phyloP scores from a whole-genome alignment of 1,140 invertebrate genomes.

The Euura saliciscinereae region DNA sequence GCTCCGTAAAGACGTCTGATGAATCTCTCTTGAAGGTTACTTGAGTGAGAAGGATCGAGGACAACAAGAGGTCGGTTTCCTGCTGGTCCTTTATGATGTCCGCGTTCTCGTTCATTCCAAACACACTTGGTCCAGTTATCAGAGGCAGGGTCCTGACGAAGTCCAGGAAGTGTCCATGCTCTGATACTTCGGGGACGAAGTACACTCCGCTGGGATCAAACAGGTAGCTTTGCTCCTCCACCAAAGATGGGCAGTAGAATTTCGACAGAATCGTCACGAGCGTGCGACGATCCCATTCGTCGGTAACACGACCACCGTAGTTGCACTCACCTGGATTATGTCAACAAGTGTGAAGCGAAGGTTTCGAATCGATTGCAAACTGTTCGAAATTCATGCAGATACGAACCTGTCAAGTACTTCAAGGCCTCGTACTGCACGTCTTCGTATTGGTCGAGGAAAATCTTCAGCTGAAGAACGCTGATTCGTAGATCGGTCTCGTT shows the following conservation, averaged over 20 bases:
- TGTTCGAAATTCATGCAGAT: constrained; percentile 5
- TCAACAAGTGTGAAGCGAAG: too few species aligned
- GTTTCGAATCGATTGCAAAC: neutral
- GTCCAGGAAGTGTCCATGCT: constrained; percentile 77
- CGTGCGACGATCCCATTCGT: constrained; percentile 92
- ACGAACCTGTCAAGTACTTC: constrained; percentile 76
- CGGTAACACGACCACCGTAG: constrained; percentile 94
- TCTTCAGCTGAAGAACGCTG: constrained; percentile 83
- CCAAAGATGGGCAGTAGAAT: constrained; percentile 73
- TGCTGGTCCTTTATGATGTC: constrained; percentile 92
- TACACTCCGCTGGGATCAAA: constrained; percentile 74
- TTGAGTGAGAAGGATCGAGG: constrained; percentile 84
- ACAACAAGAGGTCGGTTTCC: constrained; percentile 80
- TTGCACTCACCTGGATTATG: constrained; percentile 82
- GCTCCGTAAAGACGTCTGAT: constrained; percentile 15
- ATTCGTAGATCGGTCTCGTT: constrained; percentile 95
- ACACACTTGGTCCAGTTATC: constrained; percentile 80
- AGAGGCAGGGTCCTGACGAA: constrained; percentile 81
- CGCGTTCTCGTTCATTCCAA: constrained; percentile 92
- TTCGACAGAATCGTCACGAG: constrained; percentile 82
- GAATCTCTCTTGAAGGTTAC: constrained; percentile 54
- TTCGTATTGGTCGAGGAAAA: constrained; percentile 89
- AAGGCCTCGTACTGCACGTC: constrained; percentile 89
- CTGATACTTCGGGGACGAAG: constrained; percentile 74
- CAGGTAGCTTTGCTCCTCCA: constrained; percentile 63